phyloP scores from a whole-genome alignment of 2,888 invertebrate species.

The Synergus gifuensis region DNA sequence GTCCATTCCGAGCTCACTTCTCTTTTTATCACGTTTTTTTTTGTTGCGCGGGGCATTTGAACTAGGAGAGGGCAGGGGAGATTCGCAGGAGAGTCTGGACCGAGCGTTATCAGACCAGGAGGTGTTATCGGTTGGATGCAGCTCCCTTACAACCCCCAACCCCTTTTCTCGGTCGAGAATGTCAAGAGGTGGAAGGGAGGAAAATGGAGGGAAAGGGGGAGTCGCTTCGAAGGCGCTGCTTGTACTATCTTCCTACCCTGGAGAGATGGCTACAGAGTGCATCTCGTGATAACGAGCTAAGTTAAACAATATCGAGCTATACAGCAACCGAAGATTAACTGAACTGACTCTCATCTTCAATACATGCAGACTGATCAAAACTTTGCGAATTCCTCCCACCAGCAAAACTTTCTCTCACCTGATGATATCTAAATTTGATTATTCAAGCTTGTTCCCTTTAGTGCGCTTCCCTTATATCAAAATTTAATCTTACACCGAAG shows the following conservation, averaged over 20 bases:
- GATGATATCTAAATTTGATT: constrained; percentile 26
- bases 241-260: constrained; percentile 70
- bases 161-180: constrained; percentile 48
- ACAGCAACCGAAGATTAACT: constrained; percentile 74
- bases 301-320: constrained; percentile 77
- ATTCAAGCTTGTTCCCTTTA: neutral
- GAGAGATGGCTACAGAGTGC: constrained; percentile 76
- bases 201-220: constrained; percentile 52
- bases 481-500: neutral
- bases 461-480: neutral
- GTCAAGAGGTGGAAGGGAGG: constrained; percentile 38
- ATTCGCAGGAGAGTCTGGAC: constrained; percentile 69
- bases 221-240: constrained; percentile 65
- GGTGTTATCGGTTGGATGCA: constrained; percentile 76
- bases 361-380: constrained; percentile 55
- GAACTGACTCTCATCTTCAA: constrained; percentile 59
- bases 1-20: constrained; percentile 42
- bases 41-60: constrained; percentile 36
- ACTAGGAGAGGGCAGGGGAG: constrained; percentile 20
- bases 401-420: constrained; percentile 11
- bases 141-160: constrained; percentile 67
- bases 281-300: constrained; percentile 77
- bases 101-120: constrained; percentile 74
- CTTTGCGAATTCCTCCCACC: constrained; percentile 33
- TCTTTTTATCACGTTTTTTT: constrained; percentile 42